A percentile compares a stretch with the other conserved stretches of the same genome.
phyloP scores from a whole-genome alignment of 2,888 invertebrate species.

The Eustalomyia histrio region DNA sequence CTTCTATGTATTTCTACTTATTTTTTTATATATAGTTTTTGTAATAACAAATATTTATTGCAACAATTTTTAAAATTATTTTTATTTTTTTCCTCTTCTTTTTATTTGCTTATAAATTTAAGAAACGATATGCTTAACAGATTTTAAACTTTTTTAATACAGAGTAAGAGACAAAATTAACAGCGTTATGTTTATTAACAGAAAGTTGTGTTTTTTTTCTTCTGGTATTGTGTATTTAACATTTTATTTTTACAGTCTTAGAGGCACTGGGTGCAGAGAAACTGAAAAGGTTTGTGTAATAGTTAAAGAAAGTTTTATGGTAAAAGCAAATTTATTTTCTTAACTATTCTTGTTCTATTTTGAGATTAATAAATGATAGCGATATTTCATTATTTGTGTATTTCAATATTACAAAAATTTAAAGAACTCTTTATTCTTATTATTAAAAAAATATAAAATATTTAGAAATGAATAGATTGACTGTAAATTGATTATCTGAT shows the following conservation, averaged over 20 bases:
- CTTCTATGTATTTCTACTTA: slow-evolving; percentile 30
- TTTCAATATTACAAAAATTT: no score
- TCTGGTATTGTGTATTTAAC: slow-evolving; percentile 32
- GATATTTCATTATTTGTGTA: no score
- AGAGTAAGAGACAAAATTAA: slow-evolving; percentile 29
- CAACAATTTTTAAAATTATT: slow-evolving; percentile 40
- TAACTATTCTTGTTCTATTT: no score
- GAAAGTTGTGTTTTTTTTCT: background rate
- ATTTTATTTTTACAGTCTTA: slow-evolving; percentile 57
- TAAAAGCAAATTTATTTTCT: no score
- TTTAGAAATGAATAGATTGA: no score
- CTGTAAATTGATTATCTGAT: no score
- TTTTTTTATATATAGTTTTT: slow-evolving; percentile 29
- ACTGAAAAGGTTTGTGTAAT: slow-evolving; percentile 13
- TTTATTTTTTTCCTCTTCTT: slow-evolving; percentile 4
- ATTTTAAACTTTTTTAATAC: slow-evolving; percentile 36
- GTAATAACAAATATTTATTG: slow-evolving; percentile 49
- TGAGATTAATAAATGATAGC: no score
- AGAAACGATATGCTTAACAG: slow-evolving; percentile 59
- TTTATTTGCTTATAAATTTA: slow-evolving; percentile 39
- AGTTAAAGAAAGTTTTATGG: background rate
- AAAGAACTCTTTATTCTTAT: no score
- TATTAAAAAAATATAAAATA: no score
- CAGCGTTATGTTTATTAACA: slow-evolving; percentile 8
- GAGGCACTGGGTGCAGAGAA: slow-evolving; percentile 64